phyloP scores from a whole-genome alignment of 2,113 vertebrate species.

The Alethe castanea region DNA sequence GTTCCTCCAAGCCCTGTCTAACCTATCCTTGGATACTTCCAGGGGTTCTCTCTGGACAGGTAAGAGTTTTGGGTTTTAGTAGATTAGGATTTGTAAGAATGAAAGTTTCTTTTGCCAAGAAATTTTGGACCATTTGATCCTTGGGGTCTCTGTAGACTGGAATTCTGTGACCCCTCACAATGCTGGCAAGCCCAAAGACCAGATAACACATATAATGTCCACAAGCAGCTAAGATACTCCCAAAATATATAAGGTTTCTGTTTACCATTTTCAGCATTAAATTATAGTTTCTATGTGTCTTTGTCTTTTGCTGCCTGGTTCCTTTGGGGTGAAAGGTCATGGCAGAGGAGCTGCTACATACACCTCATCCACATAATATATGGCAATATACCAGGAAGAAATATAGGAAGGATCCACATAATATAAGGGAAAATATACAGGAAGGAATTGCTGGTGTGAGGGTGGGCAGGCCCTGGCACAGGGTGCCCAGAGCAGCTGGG shows the following conservation, averaged over 20 bases:
- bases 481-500: not conserved
- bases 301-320: not conserved
- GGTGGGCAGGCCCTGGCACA: fast-evolving
- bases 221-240: not conserved
- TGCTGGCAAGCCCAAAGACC: not conserved
- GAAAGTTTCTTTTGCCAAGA: not conserved
- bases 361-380: not conserved
- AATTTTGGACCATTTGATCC: not conserved
- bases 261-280: not conserved
- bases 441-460: fast-evolving
- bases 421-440: not conserved
- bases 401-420: not conserved
- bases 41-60: not conserved
- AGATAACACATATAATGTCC: fast-evolving
- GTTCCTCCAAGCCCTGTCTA: not conserved
- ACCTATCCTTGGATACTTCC: not conserved
- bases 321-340: not conserved
- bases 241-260: not conserved
- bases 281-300: not conserved
- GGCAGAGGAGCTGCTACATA: not conserved
- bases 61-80: fast-evolving
- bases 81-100: not conserved
- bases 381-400: not conserved
- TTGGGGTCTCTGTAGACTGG: not conserved
- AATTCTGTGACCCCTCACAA: not conserved